Conservation (phyloP, 2,888 invertebrate genomes). For the Mythimna albipuncta region DNA sequence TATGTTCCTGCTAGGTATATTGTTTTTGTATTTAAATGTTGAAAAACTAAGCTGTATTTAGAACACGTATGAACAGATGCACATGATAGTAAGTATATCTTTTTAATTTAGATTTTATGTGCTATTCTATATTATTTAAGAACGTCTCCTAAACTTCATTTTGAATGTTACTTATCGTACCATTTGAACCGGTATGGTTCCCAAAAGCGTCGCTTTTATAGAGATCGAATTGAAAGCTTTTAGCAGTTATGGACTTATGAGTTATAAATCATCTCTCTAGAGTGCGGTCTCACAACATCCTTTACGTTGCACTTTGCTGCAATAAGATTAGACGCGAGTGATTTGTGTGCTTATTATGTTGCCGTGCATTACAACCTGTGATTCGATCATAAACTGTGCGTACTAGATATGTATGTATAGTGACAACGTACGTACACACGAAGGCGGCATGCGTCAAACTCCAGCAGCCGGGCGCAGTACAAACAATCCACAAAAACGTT, state of each 20-base stretch:
- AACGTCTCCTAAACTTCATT: constrained; percentile 8
- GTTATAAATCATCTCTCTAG: constrained; percentile 36
- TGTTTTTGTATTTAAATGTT: constrained; percentile 45
- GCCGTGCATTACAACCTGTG: constrained; percentile 21
- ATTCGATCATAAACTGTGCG: constrained; percentile 34
- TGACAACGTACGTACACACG: constrained; percentile 57
- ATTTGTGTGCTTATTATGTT: constrained; percentile 39
- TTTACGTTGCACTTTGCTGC: constrained; percentile 45
- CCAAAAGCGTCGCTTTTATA: neutral
- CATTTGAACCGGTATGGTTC: constrained; percentile 5
- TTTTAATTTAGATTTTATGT: constrained; percentile 15
- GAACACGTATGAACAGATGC: constrained; percentile 17
- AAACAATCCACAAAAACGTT: constrained; percentile 85
- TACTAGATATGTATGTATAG: constrained; percentile 23
- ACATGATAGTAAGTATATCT: constrained; percentile 3
- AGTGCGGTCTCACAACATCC: constrained; percentile 25
- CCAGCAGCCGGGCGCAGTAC: constrained; percentile 76
- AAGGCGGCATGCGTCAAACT: constrained; percentile 79
- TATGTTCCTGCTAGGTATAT: constrained; percentile 26
- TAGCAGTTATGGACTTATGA: constrained; percentile 37
- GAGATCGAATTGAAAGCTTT: constrained; percentile 46
- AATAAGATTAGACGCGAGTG: constrained; percentile 37
- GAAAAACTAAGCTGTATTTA: constrained; percentile 16
- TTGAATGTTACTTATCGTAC: constrained; percentile 6
- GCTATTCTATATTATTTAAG: constrained; percentile 25